Percentiles rank a stretch among this genome's conserved stretches.
phyloP scores from a whole-genome alignment of 1,140 invertebrate genomes.

The Caerostris extrusa region DNA sequence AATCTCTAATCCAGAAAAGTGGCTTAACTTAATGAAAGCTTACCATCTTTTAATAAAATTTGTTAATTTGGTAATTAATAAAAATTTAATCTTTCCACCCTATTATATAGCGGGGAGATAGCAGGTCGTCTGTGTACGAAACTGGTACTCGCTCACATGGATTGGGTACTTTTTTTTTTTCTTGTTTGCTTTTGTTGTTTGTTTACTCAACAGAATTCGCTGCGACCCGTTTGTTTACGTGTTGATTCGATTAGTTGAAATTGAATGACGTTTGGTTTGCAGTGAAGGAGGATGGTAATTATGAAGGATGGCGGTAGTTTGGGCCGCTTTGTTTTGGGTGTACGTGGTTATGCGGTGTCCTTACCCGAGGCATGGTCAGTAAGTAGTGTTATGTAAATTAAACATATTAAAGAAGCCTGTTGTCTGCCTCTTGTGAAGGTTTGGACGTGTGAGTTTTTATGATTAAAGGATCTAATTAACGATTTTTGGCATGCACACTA shows the following conservation, averaged over 20 bases:
- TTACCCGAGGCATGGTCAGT: neutral
- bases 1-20: no score
- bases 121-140: neutral
- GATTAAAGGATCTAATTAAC: no score
- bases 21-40: no score
- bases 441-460: no score
- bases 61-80: no score
- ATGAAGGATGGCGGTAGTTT: neutral
- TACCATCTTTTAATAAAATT: no score
- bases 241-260: neutral
- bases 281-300: neutral
- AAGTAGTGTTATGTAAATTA: neutral
- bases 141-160: neutral
- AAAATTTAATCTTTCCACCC: no score
- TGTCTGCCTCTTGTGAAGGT: no score
- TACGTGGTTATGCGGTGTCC: neutral
- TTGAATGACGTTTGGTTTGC: neutral
- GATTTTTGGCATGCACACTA: no score
- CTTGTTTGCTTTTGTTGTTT: constrained; percentile 16
- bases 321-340: neutral
- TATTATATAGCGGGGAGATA: neutral
- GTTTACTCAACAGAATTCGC: neutral
- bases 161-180: no score
- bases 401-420: no score
- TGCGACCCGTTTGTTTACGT: constrained; percentile 29